A percentile compares a stretch with the other conserved stretches of the same genome.
Evolutionary conservation across 2,888 invertebrate species (phyloP).

Genomic region (Caenorhabditis uteleia): DNA sequence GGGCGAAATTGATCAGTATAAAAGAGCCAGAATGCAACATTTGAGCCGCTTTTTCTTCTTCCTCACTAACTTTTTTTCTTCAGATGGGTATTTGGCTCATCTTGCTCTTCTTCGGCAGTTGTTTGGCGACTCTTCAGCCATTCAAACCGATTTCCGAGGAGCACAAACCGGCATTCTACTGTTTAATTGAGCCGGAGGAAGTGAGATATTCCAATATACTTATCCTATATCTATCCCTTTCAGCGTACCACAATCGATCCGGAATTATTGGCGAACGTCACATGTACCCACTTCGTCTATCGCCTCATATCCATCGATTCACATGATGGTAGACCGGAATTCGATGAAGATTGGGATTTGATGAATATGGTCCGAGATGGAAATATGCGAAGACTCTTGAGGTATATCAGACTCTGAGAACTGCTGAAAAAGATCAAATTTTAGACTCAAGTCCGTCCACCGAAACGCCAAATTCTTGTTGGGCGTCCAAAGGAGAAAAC

Average conservation of each 20-base stretch:
- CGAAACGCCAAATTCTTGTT: constrained; percentile 26
- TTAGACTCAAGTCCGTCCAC: constrained; percentile 9
- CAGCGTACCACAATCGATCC: constrained; percentile 19
- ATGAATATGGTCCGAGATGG: constrained; percentile 10
- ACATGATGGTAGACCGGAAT: constrained; percentile 14
- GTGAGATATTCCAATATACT: constrained; percentile 6
- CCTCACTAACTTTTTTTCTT: no score
- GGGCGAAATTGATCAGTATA: no score
- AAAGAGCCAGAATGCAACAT: no score
- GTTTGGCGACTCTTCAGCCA: no score
- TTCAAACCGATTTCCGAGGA: no score
- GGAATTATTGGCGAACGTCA: constrained; percentile 17
- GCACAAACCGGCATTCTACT: constrained; percentile 14
- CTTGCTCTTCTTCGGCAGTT: no score
- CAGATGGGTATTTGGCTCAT: no score
- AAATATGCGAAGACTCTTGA: constrained; percentile 21
- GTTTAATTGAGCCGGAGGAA: constrained; percentile 21
- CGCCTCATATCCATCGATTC: constrained; percentile 15
- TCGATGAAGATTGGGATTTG: constrained; percentile 11
- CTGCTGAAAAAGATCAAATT: constrained; percentile 1
- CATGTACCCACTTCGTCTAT: constrained; percentile 35
- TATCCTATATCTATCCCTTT: neutral
- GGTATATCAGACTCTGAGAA: neutral
- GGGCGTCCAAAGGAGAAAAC: constrained; percentile 10
- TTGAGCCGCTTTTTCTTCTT: no score